Conservation (phyloP, 2,888 invertebrate species). For the Trimorus sp. region DNA sequence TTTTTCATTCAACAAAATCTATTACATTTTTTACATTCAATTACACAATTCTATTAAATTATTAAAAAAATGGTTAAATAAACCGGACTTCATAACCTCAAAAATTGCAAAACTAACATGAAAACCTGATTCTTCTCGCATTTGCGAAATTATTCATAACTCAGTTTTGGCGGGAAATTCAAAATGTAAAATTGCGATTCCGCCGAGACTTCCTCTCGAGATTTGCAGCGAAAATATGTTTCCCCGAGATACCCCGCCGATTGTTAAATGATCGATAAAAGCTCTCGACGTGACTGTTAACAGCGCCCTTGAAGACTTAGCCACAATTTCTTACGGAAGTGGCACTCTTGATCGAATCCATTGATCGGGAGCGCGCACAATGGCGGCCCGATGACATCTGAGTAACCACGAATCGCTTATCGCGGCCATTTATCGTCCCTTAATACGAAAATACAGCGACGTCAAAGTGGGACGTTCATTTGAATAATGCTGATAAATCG, state of each 20-base stretch:
- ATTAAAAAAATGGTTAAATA: no score
- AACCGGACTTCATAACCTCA: no score
- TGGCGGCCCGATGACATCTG: constrained; percentile 35
- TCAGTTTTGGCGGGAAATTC: no score
- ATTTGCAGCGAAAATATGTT: no score
- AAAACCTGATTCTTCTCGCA: no score
- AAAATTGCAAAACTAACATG: no score
- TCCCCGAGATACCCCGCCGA: neutral
- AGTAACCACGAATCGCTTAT: constrained; percentile 43
- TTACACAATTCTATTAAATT: no score
- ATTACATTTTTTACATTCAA: no score
- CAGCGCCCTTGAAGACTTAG: constrained; percentile 31
- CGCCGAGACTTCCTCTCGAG: no score
- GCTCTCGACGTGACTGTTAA: constrained; percentile 39
- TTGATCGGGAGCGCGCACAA: constrained; percentile 20
- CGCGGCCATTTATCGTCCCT: constrained; percentile 36
- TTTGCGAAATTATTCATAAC: no score
- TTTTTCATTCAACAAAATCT: no score
- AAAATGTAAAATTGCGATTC: no score
- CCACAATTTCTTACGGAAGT: constrained; percentile 55
- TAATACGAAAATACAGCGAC: constrained; percentile 21
- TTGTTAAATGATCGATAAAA: constrained; percentile 29
- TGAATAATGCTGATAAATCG: constrained; percentile 37
- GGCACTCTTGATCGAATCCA: constrained; percentile 51
- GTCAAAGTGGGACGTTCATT: constrained; percentile 27